phyloP scores from a whole-genome alignment of 2,888 invertebrate genomes.

The Petrophora chlorosata region DNA sequence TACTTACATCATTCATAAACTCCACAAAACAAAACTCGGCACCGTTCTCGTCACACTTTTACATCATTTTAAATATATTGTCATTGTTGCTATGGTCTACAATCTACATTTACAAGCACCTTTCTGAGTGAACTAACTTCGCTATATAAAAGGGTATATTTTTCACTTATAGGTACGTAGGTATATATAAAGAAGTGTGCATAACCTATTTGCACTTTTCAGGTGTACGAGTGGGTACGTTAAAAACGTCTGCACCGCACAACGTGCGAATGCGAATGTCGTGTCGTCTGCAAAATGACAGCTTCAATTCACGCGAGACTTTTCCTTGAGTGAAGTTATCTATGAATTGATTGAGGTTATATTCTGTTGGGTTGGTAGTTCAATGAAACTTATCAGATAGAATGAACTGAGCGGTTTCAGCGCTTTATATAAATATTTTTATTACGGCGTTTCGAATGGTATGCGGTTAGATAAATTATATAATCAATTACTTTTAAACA shows the following conservation, averaged over 20 bases:
- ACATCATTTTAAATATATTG: conserved; percentile 11
- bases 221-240: neutral
- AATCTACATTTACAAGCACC: conserved; percentile 3
- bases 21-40: conserved; percentile 1
- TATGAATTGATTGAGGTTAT: conserved; percentile 27
- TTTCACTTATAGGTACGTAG: no score
- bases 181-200: no score
- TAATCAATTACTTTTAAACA: no score
- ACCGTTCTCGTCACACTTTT: conserved; percentile 17
- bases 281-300: conserved; percentile 8
- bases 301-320: neutral
- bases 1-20: conserved; percentile 1
- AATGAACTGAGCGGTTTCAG: conserved; percentile 25
- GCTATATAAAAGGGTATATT: conserved; percentile 29
- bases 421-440: no score
- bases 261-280: no score
- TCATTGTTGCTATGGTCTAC: conserved; percentile 25
- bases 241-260: conserved; percentile 18
- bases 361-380: no score
- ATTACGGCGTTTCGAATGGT: no score
- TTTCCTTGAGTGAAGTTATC: conserved; percentile 7
- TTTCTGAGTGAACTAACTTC: conserved; percentile 40
- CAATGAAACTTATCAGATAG: neutral
- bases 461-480: no score
- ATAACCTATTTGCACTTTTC: neutral